Base-by-base conservation (phyloP, 23 tunicate genomes). In the Phallusia fumigata region DNA sequence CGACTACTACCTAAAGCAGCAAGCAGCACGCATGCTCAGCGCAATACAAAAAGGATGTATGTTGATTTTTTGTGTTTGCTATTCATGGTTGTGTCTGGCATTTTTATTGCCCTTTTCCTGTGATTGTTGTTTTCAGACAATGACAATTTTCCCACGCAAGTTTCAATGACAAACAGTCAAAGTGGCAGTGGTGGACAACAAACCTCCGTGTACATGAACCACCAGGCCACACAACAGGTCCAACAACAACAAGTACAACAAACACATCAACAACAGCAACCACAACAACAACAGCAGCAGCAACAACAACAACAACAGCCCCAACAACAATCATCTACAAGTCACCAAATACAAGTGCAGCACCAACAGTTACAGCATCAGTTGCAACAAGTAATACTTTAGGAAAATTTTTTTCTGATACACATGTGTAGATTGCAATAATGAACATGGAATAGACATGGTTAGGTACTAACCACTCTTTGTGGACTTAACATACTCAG, bases 41-140 rank as follows among this genome's bases (percentile, higher is more conserved):
- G 97, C 97, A 30, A 92, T 92, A 21, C 97, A 92, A 75, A 92
- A 92, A 86, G 97, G 91, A 87, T 92, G 97, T 92, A 75, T 73
- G 97, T 91, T 22, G 47, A 36, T 73, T 34, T 31, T 31, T 18
- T 50, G 16, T 40, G 0, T 11, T 80, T 52, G 36, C 30, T 52
- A 45, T 80, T 40, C 47, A 40, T 40, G 47, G 47, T 40, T 40
- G 47, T 40, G 47, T 3, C 47, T 36, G 26, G 16, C 3, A 36
- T 21, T 10, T 75, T 22, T 1, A 36, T 75, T 75, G 45, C 45
- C 6, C 8, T 5, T 65, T 31, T 65, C 75, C 33, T 30, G 34
- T 36, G 49, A n/a, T 36, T 35, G 10, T 34, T 24, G 1, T 58
- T 35, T 75, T 0, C 88, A 80, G 97, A 92, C 80, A 87, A 83